These are phyloP conservation scores for Pristis pectinata DNA, from an alignment of 2,797 vertebrate species.

Conservation along the genomic window DNA sequence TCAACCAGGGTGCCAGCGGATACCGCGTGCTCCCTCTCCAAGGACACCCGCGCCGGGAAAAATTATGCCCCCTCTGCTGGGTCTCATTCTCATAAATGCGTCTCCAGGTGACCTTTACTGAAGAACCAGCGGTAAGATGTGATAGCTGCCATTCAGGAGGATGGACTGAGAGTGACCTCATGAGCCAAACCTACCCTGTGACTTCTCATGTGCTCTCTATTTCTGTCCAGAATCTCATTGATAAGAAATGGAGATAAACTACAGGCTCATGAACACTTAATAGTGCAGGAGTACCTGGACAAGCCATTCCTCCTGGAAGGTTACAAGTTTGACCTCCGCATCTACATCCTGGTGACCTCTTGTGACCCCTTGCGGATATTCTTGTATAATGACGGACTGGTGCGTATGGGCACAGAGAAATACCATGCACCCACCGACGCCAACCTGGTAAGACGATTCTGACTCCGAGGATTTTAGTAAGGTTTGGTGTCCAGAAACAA, in stretches of 20 bases:
- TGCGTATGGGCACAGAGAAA: slow-evolving; percentile 96
- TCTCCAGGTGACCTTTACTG: too few species aligned
- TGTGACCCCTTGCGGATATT: slow-evolving; percentile 94
- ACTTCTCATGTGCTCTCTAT: slow-evolving; percentile 37
- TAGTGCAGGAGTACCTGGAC: slow-evolving; percentile 97
- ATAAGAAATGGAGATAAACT: slow-evolving; percentile 94
- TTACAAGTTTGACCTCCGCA: slow-evolving; percentile 95
- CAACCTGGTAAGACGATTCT: slow-evolving; percentile 78
- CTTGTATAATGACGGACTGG: slow-evolving; percentile 93
- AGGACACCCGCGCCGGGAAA: too few species aligned
- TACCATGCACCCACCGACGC: slow-evolving; percentile 88
- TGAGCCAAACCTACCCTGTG: neutral
- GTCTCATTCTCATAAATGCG: neutral
- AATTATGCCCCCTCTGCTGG: too few species aligned
- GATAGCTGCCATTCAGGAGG: neutral
- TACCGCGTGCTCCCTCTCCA: too few species aligned
- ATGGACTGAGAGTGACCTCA: neutral
- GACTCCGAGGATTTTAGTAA: neutral
- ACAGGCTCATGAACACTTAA: slow-evolving; percentile 91
- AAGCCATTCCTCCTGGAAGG: slow-evolving; percentile 98
- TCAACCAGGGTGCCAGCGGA: too few species aligned
- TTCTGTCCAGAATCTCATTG: slow-evolving; percentile 83
- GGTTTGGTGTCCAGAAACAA: too few species aligned
- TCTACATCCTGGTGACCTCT: slow-evolving; percentile 94
- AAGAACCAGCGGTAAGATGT: neutral